These are phyloP conservation scores for Cosmorhoe ocellata DNA, from an alignment of 2,888 invertebrate genomes.

Conservation along the genomic window DNA sequence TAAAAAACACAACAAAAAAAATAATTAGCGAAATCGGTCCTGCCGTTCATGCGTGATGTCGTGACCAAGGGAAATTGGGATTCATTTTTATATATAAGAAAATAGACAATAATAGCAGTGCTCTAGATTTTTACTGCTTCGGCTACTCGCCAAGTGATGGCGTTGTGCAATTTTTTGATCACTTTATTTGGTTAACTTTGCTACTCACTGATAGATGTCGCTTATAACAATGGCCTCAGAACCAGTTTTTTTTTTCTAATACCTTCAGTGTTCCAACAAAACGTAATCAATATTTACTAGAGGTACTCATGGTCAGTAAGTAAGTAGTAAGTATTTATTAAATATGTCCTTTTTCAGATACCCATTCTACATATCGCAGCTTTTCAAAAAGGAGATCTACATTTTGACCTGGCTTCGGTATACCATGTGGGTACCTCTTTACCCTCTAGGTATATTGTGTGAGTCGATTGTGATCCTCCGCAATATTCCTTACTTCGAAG, in stretches of 20 bases:
- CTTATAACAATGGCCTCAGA: background rate
- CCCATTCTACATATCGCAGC: constrained; percentile 93
- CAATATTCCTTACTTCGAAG: constrained; percentile 94
- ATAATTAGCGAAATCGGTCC: too few relatives aligned
- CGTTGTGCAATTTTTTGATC: background rate
- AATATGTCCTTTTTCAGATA: constrained; percentile 83
- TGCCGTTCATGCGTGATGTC: too few relatives aligned
- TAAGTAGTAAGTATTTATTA: too few relatives aligned
- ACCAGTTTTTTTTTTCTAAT: too few relatives aligned
- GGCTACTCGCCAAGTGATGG: background rate
- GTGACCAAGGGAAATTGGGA: too few relatives aligned
- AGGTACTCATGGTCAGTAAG: too few relatives aligned
- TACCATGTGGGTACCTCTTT: constrained; percentile 95
- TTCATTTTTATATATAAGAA: too few relatives aligned
- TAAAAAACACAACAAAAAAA: too few relatives aligned
- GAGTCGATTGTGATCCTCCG: constrained; percentile 92
- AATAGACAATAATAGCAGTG: too few relatives aligned
- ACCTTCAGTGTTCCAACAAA: too few relatives aligned
- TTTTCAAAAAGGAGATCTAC: constrained; percentile 87
- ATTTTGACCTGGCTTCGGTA: constrained; percentile 96
- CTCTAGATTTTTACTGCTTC: background rate
- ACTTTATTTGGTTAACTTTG: background rate
- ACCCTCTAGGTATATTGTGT: constrained; percentile 94
- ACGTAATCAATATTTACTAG: too few relatives aligned
- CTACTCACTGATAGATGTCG: background rate